These are phyloP conservation scores for Conus canariensis DNA, from an alignment of 2,888 invertebrate species.

Conservation along the genomic window DNA sequence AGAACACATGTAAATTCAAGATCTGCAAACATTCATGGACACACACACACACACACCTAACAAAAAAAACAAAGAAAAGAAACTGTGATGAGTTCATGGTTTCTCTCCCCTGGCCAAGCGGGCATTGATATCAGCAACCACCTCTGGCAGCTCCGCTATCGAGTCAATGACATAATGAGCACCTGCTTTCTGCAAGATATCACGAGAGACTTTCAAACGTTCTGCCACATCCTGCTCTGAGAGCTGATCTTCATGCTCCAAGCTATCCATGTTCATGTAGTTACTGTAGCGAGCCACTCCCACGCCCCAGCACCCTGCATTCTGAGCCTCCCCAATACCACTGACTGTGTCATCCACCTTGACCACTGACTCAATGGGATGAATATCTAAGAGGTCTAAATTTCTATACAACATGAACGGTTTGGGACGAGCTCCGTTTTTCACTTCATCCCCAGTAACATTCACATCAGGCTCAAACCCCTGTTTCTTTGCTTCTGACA, in stretches of 20 bases:
- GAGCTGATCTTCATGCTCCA: conserved; percentile 70
- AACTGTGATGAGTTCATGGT: conserved; percentile 57
- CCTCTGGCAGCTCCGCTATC: conserved; percentile 75
- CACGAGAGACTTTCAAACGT: conserved; percentile 66
- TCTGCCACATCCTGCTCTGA: conserved; percentile 66
- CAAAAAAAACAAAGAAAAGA: background rate
- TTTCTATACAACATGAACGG: conserved; percentile 79
- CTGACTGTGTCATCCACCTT: conserved; percentile 78
- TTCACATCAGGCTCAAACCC: conserved; percentile 75
- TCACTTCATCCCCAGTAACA: conserved; percentile 78
- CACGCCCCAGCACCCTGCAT: conserved; percentile 79
- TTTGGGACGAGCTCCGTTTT: conserved; percentile 75
- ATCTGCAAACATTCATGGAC: background rate
- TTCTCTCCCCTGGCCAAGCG: conserved; percentile 73
- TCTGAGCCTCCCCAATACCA: conserved; percentile 77
- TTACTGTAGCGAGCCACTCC: conserved; percentile 78
- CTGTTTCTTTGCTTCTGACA: conserved; percentile 72
- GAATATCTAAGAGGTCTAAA: conserved; percentile 76
- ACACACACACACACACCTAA: conserved; percentile 2
- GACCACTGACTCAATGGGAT: conserved; percentile 74
- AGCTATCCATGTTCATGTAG: conserved; percentile 76
- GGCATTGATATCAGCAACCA: conserved; percentile 76
- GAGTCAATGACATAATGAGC: conserved; percentile 79
- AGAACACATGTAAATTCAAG: background rate
- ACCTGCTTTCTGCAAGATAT: conserved; percentile 72